Conservation (phyloP, 2,797 vertebrate species). For the Cirrhinus mrigala region DNA sequence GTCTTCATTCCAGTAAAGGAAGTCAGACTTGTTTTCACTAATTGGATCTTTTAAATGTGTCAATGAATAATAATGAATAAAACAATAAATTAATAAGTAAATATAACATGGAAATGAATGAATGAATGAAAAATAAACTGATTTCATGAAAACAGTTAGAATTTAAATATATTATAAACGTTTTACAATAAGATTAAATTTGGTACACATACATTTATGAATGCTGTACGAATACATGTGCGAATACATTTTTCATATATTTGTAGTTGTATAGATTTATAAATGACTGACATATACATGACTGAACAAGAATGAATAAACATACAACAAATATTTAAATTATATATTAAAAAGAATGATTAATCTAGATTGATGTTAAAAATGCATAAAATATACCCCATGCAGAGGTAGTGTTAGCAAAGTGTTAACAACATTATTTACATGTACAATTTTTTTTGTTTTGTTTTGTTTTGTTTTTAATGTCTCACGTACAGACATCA, state of each 20-base stretch:
- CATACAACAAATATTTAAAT: background rate
- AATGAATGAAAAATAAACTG: background rate
- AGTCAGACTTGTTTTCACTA: background rate
- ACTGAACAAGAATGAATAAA: background rate
- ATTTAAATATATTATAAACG: background rate
- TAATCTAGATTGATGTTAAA: background rate
- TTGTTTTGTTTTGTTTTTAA: too few species aligned
- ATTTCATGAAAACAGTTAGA: background rate
- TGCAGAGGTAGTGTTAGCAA: background rate
- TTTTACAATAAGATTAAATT: background rate
- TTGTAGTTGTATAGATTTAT: too few species aligned
- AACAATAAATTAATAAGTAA: too few species aligned
- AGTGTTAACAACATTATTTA: background rate
- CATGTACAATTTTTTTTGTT: background rate
- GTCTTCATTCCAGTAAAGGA: background rate
- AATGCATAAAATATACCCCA: background rate
- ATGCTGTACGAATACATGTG: too few species aligned
- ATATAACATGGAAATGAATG: background rate
- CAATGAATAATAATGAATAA: too few species aligned
- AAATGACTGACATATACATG: background rate
- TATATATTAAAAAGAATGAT: background rate
- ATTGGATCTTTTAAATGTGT: too few species aligned
- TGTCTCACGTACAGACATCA: too few species aligned
- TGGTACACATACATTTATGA: background rate
- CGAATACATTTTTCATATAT: background rate